phyloP scores from a whole-genome alignment of 2,797 vertebrate genomes.

The Carapus acus region DNA sequence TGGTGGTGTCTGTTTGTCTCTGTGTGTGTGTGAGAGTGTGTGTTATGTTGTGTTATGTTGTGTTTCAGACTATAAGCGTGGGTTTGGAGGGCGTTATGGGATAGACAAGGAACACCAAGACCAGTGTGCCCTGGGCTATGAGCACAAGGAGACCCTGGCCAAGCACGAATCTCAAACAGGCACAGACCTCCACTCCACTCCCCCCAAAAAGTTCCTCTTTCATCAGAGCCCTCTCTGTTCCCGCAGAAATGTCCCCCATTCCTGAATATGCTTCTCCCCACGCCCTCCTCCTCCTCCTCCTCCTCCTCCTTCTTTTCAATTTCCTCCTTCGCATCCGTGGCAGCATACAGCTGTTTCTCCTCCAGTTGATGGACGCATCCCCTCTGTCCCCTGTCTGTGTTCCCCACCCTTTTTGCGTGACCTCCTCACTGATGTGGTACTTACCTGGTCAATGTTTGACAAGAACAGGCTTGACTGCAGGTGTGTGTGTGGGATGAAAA shows the following conservation, averaged over 20 bases:
- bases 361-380: not conserved
- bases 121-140: slow-evolving; percentile 87
- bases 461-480: too few species aligned
- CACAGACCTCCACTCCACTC: slow-evolving; percentile 31
- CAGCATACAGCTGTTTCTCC: slow-evolving; percentile 19
- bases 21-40: slow-evolving; percentile 31
- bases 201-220: not conserved
- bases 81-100: slow-evolving; percentile 91
- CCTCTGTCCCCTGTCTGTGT: not conserved
- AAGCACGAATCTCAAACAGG: slow-evolving; percentile 74
- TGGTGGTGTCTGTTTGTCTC: slow-evolving; percentile 15
- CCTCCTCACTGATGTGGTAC: slow-evolving; percentile 22
- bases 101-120: slow-evolving; percentile 86
- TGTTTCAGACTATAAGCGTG: slow-evolving; percentile 89
- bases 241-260: not conserved
- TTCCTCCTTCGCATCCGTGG: too few species aligned
- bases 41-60: slow-evolving; percentile 63
- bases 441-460: too few species aligned
- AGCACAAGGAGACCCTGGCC: slow-evolving; percentile 89
- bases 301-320: too few species aligned
- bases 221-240: not conserved
- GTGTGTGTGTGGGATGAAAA: too few species aligned
- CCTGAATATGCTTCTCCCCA: slow-evolving; percentile 10
- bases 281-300: slow-evolving; percentile 12
- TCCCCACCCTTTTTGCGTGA: not conserved